These are phyloP conservation scores for Meda fulgida DNA, from an alignment of 2,797 vertebrate species.

Conservation along the genomic window DNA sequence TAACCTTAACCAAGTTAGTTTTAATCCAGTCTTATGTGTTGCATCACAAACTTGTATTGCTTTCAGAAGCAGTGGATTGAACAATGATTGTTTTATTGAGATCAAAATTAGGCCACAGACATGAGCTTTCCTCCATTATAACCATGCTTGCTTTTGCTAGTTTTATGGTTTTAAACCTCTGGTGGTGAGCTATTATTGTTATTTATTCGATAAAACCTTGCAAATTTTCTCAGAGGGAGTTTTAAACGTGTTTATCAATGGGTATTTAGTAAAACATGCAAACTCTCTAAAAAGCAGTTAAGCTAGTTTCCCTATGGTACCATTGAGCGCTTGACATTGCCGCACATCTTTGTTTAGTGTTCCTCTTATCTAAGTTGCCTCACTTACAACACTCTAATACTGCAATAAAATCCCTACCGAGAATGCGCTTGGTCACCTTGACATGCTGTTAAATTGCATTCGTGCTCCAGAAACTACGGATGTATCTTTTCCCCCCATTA, in stretches of 20 bases:
- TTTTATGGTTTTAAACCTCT: conserved; percentile 18
- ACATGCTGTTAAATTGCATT: conserved; percentile 40
- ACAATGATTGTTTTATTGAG: neutral
- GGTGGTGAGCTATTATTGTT: conserved; percentile 14
- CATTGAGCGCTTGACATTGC: conserved; percentile 25
- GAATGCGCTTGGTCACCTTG: conserved; percentile 40
- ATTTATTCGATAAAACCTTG: conserved; percentile 11
- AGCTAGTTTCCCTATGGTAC: conserved; percentile 17
- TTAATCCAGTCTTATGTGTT: neutral
- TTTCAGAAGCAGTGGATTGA: neutral
- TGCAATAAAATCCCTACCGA: conserved; percentile 33
- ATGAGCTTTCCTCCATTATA: conserved; percentile 8
- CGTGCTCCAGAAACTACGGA: conserved; percentile 25
- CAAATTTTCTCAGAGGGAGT: conserved; percentile 8
- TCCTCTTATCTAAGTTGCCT: conserved; percentile 32
- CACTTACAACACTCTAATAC: conserved; percentile 19
- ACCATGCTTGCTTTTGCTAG: neutral
- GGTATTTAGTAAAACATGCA: conserved; percentile 28
- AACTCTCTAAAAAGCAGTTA: conserved; percentile 15
- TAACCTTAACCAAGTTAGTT: neutral
- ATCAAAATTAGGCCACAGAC: neutral
- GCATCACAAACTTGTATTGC: neutral
- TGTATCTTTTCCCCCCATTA: conserved; percentile 39
- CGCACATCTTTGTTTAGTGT: conserved; percentile 22
- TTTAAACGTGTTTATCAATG: conserved; percentile 34